These are phyloP conservation scores for Arothron firmamentum DNA, from an alignment of 2,113 vertebrate genomes.

Conservation along the genomic window DNA sequence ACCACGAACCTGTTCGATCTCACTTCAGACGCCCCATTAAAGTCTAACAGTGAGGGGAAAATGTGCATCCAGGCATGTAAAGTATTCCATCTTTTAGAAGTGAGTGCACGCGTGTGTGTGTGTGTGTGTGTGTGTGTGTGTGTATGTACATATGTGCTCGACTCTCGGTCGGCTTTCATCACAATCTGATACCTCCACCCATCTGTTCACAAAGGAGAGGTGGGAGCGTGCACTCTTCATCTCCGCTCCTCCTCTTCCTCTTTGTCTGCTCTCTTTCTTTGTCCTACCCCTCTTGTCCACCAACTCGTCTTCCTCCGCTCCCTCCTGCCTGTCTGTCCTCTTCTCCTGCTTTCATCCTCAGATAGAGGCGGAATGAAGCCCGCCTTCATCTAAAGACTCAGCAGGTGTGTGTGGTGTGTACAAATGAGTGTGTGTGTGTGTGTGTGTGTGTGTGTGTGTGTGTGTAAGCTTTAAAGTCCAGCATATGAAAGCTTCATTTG, in stretches of 20 bases:
- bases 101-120: conserved; percentile 22
- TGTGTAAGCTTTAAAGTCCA: conserved; percentile 41
- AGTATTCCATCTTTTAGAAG: conserved; percentile 14
- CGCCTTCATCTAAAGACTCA: conserved; percentile 54
- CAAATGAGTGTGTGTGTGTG: conserved; percentile 28
- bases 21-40: background rate
- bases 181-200: conserved; percentile 69
- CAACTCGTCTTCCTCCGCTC: conserved; percentile 24
- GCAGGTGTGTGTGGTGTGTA: conserved; percentile 63
- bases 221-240: conserved; percentile 42
- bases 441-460: conserved; percentile 36
- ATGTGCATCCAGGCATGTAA: conserved; percentile 20
- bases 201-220: conserved; percentile 68
- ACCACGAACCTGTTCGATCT: conserved; percentile 14
- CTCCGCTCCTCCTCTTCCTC: conserved; percentile 48
- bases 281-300: conserved; percentile 33
- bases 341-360: conserved; percentile 57
- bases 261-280: conserved; percentile 51
- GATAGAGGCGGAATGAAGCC: conserved; percentile 38
- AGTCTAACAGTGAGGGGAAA: conserved; percentile 6
- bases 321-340: conserved; percentile 33
- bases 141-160: conserved; percentile 3
- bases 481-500: conserved; percentile 8
- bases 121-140: conserved; percentile 10
- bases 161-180: conserved; percentile 51